Conservation (phyloP, 1,140 invertebrate genomes). For the Tetramorium simillimum region DNA sequence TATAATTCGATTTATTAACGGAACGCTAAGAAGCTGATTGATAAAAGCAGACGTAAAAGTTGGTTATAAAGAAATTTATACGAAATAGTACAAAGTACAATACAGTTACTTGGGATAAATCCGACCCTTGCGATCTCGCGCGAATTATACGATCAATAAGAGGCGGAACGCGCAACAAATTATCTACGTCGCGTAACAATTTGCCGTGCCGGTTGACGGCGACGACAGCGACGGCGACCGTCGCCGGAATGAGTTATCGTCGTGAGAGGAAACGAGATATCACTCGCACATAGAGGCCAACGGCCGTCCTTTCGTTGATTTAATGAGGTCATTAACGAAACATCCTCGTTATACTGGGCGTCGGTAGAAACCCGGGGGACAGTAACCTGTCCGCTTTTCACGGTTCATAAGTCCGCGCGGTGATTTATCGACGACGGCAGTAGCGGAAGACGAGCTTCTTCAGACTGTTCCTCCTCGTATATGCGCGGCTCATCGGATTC, state of each 20-base stretch:
- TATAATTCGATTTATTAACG: background rate
- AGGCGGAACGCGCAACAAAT: constrained; percentile 33
- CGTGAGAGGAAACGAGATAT: constrained; percentile 44
- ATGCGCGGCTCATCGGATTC: constrained; percentile 6
- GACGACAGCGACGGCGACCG: constrained; percentile 20
- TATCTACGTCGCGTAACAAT: constrained; percentile 33
- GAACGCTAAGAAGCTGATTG: background rate
- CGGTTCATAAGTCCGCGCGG: constrained; percentile 25
- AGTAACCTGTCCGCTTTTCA: constrained; percentile 50
- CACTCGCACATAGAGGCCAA: background rate
- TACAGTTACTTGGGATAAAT: background rate
- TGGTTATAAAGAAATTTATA: background rate
- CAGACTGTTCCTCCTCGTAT: too few species aligned
- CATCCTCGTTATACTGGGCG: constrained; percentile 11
- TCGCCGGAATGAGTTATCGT: constrained; percentile 55
- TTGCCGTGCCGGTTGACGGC: constrained; percentile 16
- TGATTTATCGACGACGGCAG: constrained; percentile 49
- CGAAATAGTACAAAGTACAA: background rate
- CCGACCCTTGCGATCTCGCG: background rate
- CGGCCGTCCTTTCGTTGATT: constrained; percentile 44
- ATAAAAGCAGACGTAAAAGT: background rate
- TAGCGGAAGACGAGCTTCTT: constrained; percentile 8
- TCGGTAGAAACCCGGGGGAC: constrained; percentile 2
- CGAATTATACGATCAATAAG: constrained; percentile 16
- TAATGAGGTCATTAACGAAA: constrained; percentile 61